Percentiles rank a stretch among this genome's conserved stretches.
These are phyloP conservation scores for Yponomeuta evonymella DNA, from an alignment of 2,888 invertebrate genomes.

Conservation along the genomic window DNA sequence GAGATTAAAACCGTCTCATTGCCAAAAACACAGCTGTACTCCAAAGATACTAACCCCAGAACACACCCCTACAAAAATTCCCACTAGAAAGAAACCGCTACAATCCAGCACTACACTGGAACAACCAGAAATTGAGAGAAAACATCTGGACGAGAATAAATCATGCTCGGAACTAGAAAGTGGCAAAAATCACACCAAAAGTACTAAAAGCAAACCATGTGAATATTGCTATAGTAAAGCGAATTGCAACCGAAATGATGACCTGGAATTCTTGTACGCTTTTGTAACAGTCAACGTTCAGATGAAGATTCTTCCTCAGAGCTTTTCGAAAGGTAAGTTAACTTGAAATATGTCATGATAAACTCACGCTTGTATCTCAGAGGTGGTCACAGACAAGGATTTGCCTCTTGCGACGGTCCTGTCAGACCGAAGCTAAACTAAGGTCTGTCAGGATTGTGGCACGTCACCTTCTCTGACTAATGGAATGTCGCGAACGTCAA, in stretches of 20 bases:
- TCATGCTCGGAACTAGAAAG: not conserved
- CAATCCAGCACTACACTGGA: not conserved
- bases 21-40: constrained; percentile 41
- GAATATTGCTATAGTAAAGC: constrained; percentile 16
- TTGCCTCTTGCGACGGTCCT: too few relatives aligned
- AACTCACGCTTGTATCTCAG: not conserved
- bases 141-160: not conserved
- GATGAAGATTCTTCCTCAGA: constrained; percentile 52
- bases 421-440: too few relatives aligned
- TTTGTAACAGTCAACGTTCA: constrained; percentile 61
- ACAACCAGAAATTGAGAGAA: not conserved
- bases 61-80: constrained; percentile 23
- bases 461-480: too few relatives aligned
- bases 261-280: constrained; percentile 57
- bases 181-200: not conserved
- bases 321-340: constrained; percentile 55
- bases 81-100: constrained; percentile 18
- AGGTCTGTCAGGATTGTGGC: too few relatives aligned
- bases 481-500: too few relatives aligned
- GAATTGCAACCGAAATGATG: constrained; percentile 26
- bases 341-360: not conserved
- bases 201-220: not conserved
- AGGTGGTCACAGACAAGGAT: not conserved
- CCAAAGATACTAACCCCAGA: constrained; percentile 29
- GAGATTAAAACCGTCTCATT: not conserved